Base-by-base conservation (phyloP, 2,888 invertebrate species). In the Vannuccia rotundouncinata region DNA sequence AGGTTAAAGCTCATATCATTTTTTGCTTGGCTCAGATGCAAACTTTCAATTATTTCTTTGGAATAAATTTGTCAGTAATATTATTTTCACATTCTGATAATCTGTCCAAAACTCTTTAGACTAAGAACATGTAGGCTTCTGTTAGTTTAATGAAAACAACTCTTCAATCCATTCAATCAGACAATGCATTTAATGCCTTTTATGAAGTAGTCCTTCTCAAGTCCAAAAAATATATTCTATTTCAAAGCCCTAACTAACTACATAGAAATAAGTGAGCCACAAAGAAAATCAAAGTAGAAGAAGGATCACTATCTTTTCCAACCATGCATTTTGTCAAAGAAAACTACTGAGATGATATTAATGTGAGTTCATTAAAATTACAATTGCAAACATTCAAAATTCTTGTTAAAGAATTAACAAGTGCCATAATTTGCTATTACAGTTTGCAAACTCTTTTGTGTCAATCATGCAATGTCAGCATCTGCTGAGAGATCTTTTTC, bases 21-120 rank as follows among this genome's bases (percentile, higher is more conserved):
- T 17, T 17, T 66, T 66, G 66, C 22, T 27, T 66, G 25, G 66
- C 66, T 66, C 66, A 66, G 66, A 66, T 66, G 22, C 22, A 66
- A 66, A 66, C 66, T 66, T 66, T 66, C 66, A 66, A 66, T 66
- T 66, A 22, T 66, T 66, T 66, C 66, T 66, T 66, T 66, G 66
- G 66, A 66, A 22, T 22, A 66, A 66, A 66, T 27, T 66, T 66
- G 22, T n/a, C n/a, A n/a, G n/a, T n/a, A n/a, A n/a, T n/a, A n/a
- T n/a, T n/a, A n/a, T n/a, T n/a, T n/a, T n/a, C n/a, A n/a, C n/a
- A n/a, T n/a, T n/a, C n/a, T n/a, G 45, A 45, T 45, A 45, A 45
- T 45, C 45, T 45, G 45, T 45, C 45, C 5, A 45, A 45, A 45
- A 17, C 5, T 45, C 5, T 45, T 45, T 17, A 45, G 45, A 17